These are phyloP conservation scores for Chironomus tepperi DNA, from an alignment of 1,140 invertebrate genomes.

Conservation along the genomic window DNA sequence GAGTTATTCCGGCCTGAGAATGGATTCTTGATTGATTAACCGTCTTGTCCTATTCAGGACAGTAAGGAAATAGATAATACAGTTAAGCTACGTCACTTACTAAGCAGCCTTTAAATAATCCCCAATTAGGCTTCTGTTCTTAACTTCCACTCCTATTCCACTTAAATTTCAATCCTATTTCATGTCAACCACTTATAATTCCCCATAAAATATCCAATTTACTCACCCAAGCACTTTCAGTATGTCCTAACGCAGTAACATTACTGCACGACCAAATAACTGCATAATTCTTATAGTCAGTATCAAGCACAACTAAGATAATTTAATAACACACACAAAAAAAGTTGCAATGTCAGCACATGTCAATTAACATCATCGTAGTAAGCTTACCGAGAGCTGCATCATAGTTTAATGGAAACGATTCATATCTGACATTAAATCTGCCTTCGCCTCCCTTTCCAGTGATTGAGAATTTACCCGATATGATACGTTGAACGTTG, in stretches of 20 bases:
- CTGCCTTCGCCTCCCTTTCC: conserved; percentile 59
- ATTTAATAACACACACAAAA: neutral
- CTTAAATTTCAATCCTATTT: too few species aligned
- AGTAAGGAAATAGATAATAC: too few species aligned
- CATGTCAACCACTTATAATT: too few species aligned
- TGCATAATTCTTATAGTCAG: conserved; percentile 63
- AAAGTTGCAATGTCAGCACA: neutral
- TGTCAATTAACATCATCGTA: neutral
- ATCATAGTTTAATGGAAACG: conserved; percentile 56
- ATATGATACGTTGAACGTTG: conserved; percentile 59
- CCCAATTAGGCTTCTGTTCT: too few species aligned
- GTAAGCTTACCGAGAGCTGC: conserved; percentile 38
- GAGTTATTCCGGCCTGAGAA: too few species aligned
- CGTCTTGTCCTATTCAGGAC: too few species aligned
- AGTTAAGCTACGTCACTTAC: too few species aligned
- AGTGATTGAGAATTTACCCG: conserved; percentile 54
- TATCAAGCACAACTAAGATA: conserved; percentile 57
- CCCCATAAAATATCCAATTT: too few species aligned
- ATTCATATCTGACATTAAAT: conserved; percentile 58
- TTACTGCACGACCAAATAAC: conserved; percentile 67
- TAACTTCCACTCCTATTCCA: too few species aligned
- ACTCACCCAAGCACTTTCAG: conserved; percentile 44
- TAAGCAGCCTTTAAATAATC: too few species aligned
- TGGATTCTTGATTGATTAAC: too few species aligned
- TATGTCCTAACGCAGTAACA: conserved; percentile 53